phyloP scores from a whole-genome alignment of 2,113 vertebrate genomes.

The Sinocyclocheilus rhinocerous region DNA sequence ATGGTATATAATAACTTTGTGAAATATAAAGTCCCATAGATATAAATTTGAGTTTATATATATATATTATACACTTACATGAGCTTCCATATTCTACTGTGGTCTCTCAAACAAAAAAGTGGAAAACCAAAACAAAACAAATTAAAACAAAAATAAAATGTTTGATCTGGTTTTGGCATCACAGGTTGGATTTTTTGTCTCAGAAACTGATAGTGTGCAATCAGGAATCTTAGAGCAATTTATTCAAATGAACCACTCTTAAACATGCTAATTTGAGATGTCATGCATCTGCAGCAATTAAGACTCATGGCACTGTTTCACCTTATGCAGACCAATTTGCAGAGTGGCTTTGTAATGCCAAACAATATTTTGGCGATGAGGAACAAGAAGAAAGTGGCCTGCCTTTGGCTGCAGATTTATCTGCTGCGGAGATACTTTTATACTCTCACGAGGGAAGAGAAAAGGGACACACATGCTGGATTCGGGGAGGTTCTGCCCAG shows the following conservation, averaged over 20 bases:
- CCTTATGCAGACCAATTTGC: constrained; percentile 50
- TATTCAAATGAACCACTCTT: constrained; percentile 19
- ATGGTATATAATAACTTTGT: too few species aligned
- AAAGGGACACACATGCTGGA: constrained; percentile 45
- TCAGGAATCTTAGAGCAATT: constrained; percentile 21
- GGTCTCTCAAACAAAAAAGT: too few species aligned
- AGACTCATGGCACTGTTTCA: constrained; percentile 31
- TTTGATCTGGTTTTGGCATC: too few species aligned
- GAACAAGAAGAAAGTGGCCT: constrained; percentile 26
- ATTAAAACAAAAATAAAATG: too few species aligned
- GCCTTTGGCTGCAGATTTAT: constrained; percentile 43
- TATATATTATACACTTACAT: too few species aligned
- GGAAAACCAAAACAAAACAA: too few species aligned
- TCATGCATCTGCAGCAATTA: constrained; percentile 50
- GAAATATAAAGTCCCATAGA: too few species aligned
- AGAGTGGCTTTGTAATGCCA: constrained; percentile 42
- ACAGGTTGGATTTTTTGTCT: too few species aligned
- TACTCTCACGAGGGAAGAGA: constrained; percentile 34
- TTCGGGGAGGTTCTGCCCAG: constrained; percentile 49
- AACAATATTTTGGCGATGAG: constrained; percentile 50
- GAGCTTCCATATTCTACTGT: too few species aligned
- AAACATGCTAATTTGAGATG: constrained; percentile 53
- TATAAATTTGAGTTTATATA: too few species aligned
- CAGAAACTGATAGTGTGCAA: constrained; percentile 26
- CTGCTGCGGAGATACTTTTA: constrained; percentile 42